These are phyloP conservation scores for Fratercula arctica DNA, from an alignment of 2,797 vertebrate species.

Conservation along the genomic window DNA sequence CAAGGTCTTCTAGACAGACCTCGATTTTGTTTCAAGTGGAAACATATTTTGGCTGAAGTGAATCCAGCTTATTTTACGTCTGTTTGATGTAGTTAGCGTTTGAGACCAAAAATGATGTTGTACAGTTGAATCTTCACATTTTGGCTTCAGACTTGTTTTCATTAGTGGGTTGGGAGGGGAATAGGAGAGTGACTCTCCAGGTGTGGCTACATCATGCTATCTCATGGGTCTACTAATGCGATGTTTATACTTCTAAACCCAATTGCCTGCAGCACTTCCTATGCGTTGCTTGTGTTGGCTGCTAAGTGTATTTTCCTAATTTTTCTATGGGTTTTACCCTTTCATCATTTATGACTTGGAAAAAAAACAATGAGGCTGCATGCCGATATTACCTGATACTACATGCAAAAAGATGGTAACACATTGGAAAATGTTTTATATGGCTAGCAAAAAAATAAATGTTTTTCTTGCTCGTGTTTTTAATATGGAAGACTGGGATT, in stretches of 20 bases:
- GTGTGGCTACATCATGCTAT: conserved; percentile 81
- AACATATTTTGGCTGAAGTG: conserved; percentile 63
- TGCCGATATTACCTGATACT: conserved; percentile 53
- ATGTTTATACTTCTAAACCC: conserved; percentile 79
- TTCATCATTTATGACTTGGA: conserved; percentile 88
- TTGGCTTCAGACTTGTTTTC: conserved; percentile 78
- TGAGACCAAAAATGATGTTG: conserved; percentile 61
- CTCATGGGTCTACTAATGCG: conserved; percentile 79
- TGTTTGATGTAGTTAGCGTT: conserved; percentile 57
- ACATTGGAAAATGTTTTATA: conserved; percentile 47
- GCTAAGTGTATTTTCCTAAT: conserved; percentile 77
- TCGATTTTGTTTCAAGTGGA: conserved; percentile 66
- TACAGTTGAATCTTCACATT: conserved; percentile 54
- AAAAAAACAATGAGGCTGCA: conserved; percentile 60
- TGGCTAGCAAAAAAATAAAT: background rate
- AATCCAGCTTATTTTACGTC: conserved; percentile 51
- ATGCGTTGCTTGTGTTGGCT: conserved; percentile 87
- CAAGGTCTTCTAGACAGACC: conserved; percentile 41
- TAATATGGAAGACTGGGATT: background rate
- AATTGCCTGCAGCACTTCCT: conserved; percentile 89
- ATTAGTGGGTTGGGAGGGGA: conserved; percentile 62
- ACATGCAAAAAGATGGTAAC: conserved; percentile 53
- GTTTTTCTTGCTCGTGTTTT: background rate
- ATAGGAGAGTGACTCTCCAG: conserved; percentile 77
- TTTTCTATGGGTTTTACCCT: conserved; percentile 81